Evolutionary conservation across 2,113 vertebrate species (phyloP).

Genomic region (Misgurnus mizolepis): DNA sequence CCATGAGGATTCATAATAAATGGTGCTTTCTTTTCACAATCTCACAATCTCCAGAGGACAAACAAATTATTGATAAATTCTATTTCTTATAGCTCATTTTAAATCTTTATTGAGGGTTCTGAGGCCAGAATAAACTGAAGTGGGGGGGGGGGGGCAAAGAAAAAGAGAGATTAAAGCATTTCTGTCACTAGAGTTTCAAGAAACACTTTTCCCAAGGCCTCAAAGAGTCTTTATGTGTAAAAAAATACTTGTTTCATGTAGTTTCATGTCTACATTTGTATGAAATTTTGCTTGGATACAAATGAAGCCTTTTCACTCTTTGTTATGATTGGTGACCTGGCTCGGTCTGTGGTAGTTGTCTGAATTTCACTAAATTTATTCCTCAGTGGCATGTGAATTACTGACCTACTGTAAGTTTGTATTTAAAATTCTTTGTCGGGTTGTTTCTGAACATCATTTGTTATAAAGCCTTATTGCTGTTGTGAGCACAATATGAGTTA

Average conservation of each 20-base stretch:
- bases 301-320: constrained; percentile 58
- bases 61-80: constrained; percentile 43
- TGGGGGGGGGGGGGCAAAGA: constrained; percentile 32
- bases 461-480: constrained; percentile 28
- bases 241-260: constrained; percentile 63
- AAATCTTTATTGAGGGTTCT: background rate
- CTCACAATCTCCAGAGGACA: constrained; percentile 50
- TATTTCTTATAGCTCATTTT: background rate
- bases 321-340: constrained; percentile 53
- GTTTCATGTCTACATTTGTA: constrained; percentile 65
- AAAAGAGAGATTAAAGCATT: constrained; percentile 53
- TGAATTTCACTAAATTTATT: constrained; percentile 25
- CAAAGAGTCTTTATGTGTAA: constrained; percentile 65
- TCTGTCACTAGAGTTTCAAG: constrained; percentile 53
- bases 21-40: constrained; percentile 73
- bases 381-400: constrained; percentile 23
- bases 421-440: constrained; percentile 15
- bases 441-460: constrained; percentile 35
- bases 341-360: constrained; percentile 5
- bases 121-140: constrained; percentile 39
- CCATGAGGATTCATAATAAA: constrained; percentile 70
- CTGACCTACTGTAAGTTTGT: background rate
- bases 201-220: constrained; percentile 59
- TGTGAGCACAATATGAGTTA: constrained; percentile 31
- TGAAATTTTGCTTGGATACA: constrained; percentile 64